A percentile compares a stretch with the other conserved stretches of the same genome.
phyloP scores from a whole-genome alignment of 2,888 invertebrate species.

The Conops quadrifasciatus region DNA sequence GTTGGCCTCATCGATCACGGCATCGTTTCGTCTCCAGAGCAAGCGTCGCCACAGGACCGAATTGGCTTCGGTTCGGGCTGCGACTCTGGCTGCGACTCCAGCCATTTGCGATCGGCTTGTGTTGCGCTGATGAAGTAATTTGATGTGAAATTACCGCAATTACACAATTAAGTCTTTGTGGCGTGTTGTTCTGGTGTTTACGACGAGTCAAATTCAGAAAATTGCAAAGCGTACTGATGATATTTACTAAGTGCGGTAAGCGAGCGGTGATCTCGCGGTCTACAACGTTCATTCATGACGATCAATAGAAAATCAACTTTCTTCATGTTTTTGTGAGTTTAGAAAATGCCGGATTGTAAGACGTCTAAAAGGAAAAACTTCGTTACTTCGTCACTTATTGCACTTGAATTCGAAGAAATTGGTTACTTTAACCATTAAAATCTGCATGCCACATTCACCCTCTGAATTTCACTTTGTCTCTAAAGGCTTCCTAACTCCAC shows the following conservation, averaged over 20 bases:
- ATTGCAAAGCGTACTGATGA: not conserved
- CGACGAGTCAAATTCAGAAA: constrained; percentile 18
- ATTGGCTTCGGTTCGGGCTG: not conserved
- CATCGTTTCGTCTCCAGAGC: constrained; percentile 6
- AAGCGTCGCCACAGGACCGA: too few species aligned
- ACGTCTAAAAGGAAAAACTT: too few species aligned
- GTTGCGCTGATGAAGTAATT: constrained; percentile 49
- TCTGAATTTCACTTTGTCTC: too few species aligned
- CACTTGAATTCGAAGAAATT: too few species aligned
- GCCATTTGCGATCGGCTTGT: not conserved
- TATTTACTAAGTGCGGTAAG: not conserved
- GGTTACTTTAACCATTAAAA: too few species aligned
- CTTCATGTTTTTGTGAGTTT: too few species aligned
- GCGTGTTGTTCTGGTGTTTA: constrained; percentile 35
- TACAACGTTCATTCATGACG: not conserved
- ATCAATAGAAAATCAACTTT: too few species aligned
- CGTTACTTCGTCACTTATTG: too few species aligned
- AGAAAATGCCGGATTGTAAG: too few species aligned
- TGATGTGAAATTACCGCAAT: constrained; percentile 51
- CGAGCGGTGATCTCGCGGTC: not conserved
- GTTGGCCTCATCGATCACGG: constrained; percentile 29
- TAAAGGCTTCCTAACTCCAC: too few species aligned
- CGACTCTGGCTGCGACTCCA: not conserved
- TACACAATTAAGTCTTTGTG: constrained; percentile 46
- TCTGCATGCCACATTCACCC: too few species aligned